A percentile compares a stretch with the other conserved stretches of the same genome.
Evolutionary conservation across 2,888 invertebrate genomes (phyloP).

Genomic region (Melieria omissa): DNA sequence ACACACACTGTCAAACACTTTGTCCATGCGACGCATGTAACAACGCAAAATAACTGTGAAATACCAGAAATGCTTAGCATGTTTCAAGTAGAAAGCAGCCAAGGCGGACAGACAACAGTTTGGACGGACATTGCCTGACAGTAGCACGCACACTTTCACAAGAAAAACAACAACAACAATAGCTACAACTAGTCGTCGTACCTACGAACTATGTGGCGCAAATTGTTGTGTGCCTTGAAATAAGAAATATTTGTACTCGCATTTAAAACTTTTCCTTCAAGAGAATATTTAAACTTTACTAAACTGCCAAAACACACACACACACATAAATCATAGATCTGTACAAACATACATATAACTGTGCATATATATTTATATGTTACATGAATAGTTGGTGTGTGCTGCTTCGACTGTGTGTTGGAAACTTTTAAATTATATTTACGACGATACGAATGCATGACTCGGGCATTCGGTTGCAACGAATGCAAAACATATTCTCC

Average conservation of each 20-base stretch:
- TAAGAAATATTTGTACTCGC: background rate
- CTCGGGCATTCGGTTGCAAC: no score
- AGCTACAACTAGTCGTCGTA: no score
- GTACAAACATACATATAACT: background rate
- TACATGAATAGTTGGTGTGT: no score
- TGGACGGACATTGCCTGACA: background rate
- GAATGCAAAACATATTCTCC: no score
- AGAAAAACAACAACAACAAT: no score
- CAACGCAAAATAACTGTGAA: constrained; percentile 11
- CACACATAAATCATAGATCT: no score
- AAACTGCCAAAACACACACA: background rate
- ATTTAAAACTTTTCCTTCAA: no score
- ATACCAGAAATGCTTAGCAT: constrained; percentile 8
- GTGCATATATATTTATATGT: background rate
- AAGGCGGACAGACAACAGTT: background rate
- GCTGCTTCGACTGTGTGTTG: no score
- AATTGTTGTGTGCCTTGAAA: background rate
- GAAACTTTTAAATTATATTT: no score
- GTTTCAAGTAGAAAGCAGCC: background rate
- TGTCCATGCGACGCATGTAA: background rate
- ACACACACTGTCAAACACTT: background rate
- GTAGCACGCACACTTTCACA: background rate
- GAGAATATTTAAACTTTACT: no score
- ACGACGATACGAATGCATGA: no score
- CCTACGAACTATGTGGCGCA: background rate